Percentiles rank a stretch among this genome's conserved stretches.
phyloP scores from a whole-genome alignment of 2,888 invertebrate species.

The Noctua fimbriata region DNA sequence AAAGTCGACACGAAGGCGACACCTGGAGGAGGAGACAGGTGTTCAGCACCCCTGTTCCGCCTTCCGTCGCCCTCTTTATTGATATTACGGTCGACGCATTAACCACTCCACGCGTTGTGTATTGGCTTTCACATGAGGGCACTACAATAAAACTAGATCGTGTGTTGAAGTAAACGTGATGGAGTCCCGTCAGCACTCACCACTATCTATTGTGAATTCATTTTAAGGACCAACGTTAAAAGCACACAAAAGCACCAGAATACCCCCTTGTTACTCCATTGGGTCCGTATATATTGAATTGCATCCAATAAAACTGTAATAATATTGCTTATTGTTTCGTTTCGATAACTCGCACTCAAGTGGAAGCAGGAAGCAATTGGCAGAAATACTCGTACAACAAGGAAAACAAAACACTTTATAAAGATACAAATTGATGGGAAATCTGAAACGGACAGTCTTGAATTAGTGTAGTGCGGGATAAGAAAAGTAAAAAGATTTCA shows the following conservation, averaged over 20 bases:
- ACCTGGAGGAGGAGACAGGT: slow-evolving; percentile 78
- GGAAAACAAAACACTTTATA: slow-evolving; percentile 38
- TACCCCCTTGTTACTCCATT: slow-evolving; percentile 26
- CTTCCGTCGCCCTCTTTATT: slow-evolving; percentile 80
- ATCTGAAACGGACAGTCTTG: slow-evolving; percentile 14
- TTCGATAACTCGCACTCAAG: slow-evolving; percentile 56
- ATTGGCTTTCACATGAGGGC: slow-evolving; percentile 80
- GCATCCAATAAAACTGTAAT: slow-evolving; percentile 64
- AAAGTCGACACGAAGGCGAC: slow-evolving; percentile 81
- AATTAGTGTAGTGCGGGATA: slow-evolving; percentile 38
- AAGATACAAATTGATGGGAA: slow-evolving; percentile 26
- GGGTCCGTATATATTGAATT: slow-evolving; percentile 56
- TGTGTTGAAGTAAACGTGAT: slow-evolving; percentile 65
- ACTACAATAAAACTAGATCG: slow-evolving; percentile 81
- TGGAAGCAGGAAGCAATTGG: slow-evolving; percentile 58
- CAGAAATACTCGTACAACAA: slow-evolving; percentile 43
- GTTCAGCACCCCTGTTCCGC: slow-evolving; percentile 67
- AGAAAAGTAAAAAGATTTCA: slow-evolving; percentile 61
- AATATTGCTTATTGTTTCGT: slow-evolving; percentile 63
- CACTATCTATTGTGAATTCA: slow-evolving; percentile 53
- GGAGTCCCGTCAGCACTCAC: slow-evolving; percentile 38
- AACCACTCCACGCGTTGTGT: slow-evolving; percentile 83
- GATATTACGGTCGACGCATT: slow-evolving; percentile 86
- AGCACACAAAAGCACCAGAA: slow-evolving; percentile 40
- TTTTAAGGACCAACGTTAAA: slow-evolving; percentile 54